Evolutionary conservation across 92 coral and sea anemone genomes (phyloP).

Genomic region (Desmophyllum pertusum): DNA sequence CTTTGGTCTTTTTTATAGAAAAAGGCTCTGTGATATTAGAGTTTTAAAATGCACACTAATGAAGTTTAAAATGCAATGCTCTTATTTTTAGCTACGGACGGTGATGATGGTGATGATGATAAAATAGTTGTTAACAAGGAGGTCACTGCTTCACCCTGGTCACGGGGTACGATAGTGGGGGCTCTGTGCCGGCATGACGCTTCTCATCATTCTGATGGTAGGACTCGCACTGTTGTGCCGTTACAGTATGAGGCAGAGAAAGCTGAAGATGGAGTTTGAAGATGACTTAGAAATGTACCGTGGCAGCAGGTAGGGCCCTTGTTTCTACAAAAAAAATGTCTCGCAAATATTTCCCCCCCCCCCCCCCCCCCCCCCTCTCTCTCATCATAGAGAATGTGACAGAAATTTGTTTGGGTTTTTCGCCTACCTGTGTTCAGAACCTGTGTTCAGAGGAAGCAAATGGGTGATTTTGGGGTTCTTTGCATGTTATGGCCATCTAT

Average conservation of each 20-base stretch:
- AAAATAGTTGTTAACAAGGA: background rate
- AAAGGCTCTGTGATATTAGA: background rate
- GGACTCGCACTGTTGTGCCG: conserved; percentile 66
- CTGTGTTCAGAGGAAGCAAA: background rate
- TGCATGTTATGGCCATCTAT: too few species aligned
- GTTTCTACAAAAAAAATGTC: background rate
- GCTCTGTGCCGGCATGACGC: conserved; percentile 76
- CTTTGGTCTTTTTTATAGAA: background rate
- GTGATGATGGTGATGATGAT: background rate
- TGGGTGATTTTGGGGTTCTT: background rate
- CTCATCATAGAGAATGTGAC: background rate
- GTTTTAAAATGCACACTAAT: background rate
- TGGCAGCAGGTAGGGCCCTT: conserved; percentile 14
- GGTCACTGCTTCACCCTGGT: conserved; percentile 44
- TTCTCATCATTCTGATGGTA: conserved; percentile 49
- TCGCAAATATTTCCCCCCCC: background rate
- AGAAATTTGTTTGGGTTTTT: background rate
- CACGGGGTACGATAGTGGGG: conserved; percentile 80
- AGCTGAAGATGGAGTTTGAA: conserved; percentile 85
- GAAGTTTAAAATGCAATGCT: background rate
- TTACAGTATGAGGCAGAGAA: conserved; percentile 63
- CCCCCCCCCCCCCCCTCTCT: background rate
- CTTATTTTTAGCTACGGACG: background rate
- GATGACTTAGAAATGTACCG: conserved; percentile 64
- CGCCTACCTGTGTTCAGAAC: background rate